Evolutionary conservation across 2,797 vertebrate genomes (phyloP).

Genomic region (Holocentrus rufus): DNA sequence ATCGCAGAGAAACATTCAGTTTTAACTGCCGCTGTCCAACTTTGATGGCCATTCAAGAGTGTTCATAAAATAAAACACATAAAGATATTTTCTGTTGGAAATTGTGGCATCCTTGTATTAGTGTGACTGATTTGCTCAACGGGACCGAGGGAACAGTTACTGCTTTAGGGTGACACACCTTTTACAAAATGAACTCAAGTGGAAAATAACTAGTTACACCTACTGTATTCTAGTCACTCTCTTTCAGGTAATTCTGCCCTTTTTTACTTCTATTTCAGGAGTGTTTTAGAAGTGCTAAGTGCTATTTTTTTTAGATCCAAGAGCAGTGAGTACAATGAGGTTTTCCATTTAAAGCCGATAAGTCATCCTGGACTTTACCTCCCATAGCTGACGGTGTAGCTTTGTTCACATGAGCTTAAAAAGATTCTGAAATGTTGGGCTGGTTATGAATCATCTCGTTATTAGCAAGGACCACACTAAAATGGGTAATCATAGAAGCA

Average conservation of each 20-base stretch:
- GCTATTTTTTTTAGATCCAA: conserved; percentile 1
- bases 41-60: conserved; percentile 67
- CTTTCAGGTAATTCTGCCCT: too few relatives aligned
- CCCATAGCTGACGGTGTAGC: conserved; percentile 4
- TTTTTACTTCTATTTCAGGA: too few relatives aligned
- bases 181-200: too few relatives aligned
- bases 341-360: conserved; percentile 24
- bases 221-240: too few relatives aligned
- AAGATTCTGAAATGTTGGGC: conserved; percentile 29
- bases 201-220: too few relatives aligned
- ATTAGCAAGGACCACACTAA: conserved; percentile 34
- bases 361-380: conserved; percentile 9
- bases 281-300: too few relatives aligned
- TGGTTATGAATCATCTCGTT: conserved; percentile 39
- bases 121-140: neutral
- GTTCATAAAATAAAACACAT: conserved; percentile 28
- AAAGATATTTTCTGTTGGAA: neutral
- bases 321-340: conserved; percentile 1
- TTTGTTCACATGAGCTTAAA: conserved; percentile 36
- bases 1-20: conserved; percentile 57
- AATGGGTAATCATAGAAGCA: conserved; percentile 33
- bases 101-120: neutral
- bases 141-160: neutral
- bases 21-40: conserved; percentile 66
- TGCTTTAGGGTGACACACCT: too few relatives aligned